Evolutionary conservation across 2,888 invertebrate species (phyloP).

Genomic region (Hartigia nigra): DNA sequence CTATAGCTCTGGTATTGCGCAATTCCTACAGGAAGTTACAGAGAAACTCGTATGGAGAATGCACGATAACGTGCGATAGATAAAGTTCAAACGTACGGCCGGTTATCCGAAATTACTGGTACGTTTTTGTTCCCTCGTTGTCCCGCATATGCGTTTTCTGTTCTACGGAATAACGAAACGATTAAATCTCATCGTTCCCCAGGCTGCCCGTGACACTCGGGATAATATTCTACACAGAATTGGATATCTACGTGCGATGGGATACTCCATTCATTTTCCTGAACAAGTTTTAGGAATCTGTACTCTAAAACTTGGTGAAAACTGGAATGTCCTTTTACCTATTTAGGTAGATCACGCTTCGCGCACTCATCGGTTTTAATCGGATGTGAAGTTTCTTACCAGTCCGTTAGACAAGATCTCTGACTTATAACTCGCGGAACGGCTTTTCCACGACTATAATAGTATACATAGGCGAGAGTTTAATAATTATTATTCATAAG

Average conservation of each 20-base stretch:
- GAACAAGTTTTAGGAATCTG: not conserved
- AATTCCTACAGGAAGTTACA: not conserved
- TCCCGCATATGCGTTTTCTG: not conserved
- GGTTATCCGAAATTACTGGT: not conserved
- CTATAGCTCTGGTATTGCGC: not conserved
- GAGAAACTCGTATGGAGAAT: not conserved
- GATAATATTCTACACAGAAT: not conserved
- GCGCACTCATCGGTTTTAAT: slow-evolving; percentile 28
- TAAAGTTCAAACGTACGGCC: not conserved
- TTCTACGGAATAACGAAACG: not conserved
- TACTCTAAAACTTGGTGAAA: not conserved
- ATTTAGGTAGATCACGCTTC: slow-evolving; percentile 14
- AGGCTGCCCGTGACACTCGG: not conserved
- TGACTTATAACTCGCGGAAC: slow-evolving; percentile 26
- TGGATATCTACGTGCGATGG: not conserved
- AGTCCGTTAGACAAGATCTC: slow-evolving; percentile 33
- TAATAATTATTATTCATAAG: slow-evolving; percentile 66
- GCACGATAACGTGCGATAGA: not conserved
- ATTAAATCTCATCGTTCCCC: not conserved
- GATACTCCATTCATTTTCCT: not conserved
- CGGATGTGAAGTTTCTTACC: slow-evolving; percentile 31
- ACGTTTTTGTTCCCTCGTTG: not conserved
- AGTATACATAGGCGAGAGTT: slow-evolving; percentile 39
- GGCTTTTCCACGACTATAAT: slow-evolving; percentile 21
- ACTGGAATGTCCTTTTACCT: not conserved